These are phyloP conservation scores for Lindbergichthys nudifrons DNA, from an alignment of 2,797 vertebrate genomes.

Conservation along the genomic window DNA sequence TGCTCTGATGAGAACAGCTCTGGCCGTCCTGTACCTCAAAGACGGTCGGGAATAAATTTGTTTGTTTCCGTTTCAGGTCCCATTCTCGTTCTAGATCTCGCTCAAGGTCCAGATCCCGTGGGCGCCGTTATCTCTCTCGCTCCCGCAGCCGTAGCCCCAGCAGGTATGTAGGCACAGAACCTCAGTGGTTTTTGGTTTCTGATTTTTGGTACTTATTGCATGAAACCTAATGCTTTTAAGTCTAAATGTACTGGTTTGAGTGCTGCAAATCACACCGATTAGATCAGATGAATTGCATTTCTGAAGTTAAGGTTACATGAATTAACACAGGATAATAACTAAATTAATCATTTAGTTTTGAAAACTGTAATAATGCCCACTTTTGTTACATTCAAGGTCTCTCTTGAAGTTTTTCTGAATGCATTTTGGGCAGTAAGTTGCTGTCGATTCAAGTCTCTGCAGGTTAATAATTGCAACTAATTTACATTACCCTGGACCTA, in stretches of 20 bases:
- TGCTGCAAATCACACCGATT: background rate
- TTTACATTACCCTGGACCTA: too few species aligned
- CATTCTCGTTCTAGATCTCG: constrained; percentile 76
- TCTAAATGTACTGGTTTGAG: background rate
- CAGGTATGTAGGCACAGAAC: constrained; percentile 61
- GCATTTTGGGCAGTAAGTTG: too few species aligned
- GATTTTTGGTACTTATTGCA: background rate
- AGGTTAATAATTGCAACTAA: too few species aligned
- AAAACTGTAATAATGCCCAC: background rate
- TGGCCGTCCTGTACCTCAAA: background rate
- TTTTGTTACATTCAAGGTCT: too few species aligned
- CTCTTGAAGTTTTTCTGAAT: too few species aligned
- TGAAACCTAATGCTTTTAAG: background rate
- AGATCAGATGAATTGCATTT: background rate
- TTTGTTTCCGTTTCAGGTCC: constrained; percentile 65
- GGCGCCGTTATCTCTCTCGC: constrained; percentile 82
- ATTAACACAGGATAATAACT: too few species aligned
- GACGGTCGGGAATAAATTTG: accelerated
- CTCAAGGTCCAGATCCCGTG: constrained; percentile 85
- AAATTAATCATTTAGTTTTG: background rate
- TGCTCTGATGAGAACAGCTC: background rate
- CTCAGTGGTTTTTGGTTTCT: background rate
- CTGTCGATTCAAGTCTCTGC: too few species aligned
- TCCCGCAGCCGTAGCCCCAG: constrained; percentile 86
- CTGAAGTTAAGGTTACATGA: too few species aligned